These are phyloP conservation scores for Sarcophaga rosellei DNA, from an alignment of 2,888 invertebrate genomes.

Conservation along the genomic window DNA sequence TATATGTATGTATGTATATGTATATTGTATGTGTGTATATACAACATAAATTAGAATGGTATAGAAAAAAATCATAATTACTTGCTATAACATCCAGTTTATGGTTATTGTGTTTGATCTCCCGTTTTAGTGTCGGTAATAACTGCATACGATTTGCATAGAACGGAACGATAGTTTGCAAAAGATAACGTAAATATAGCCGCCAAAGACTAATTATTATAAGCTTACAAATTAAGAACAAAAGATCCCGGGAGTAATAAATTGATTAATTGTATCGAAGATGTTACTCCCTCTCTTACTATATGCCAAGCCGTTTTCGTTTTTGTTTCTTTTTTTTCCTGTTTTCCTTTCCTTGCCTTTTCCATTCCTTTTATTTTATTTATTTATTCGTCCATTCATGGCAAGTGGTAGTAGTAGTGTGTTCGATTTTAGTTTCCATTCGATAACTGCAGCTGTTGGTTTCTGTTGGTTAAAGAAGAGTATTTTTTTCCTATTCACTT, in stretches of 20 bases:
- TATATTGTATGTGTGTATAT: too few relatives aligned
- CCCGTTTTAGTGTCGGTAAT: background rate
- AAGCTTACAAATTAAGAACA: conserved; percentile 55
- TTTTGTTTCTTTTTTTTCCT: background rate
- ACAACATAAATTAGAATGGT: too few relatives aligned
- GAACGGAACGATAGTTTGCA: too few relatives aligned
- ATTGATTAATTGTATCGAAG: conserved; percentile 51
- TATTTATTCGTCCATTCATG: background rate
- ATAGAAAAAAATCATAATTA: too few relatives aligned
- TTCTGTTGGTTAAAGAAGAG: conserved; percentile 25
- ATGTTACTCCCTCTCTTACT: conserved; percentile 44
- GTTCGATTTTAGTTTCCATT: conserved; percentile 29
- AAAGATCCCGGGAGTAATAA: conserved; percentile 46
- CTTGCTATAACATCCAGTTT: too few relatives aligned
- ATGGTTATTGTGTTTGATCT: too few relatives aligned
- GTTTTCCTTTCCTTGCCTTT: background rate
- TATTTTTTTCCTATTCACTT: conserved; percentile 4
- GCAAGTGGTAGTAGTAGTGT: conserved; percentile 3
- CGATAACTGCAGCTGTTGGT: conserved; percentile 55
- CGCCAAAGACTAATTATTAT: conserved; percentile 51
- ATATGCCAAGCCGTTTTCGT: background rate
- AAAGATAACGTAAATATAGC: background rate
- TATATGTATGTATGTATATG: too few relatives aligned
- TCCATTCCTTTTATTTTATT: background rate
- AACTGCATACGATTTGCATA: conserved; percentile 1